Percentiles rank a stretch among this genome's conserved stretches.
Conservation (phyloP, 2,888 invertebrate genomes). For the Orchesellides sinensis region DNA sequence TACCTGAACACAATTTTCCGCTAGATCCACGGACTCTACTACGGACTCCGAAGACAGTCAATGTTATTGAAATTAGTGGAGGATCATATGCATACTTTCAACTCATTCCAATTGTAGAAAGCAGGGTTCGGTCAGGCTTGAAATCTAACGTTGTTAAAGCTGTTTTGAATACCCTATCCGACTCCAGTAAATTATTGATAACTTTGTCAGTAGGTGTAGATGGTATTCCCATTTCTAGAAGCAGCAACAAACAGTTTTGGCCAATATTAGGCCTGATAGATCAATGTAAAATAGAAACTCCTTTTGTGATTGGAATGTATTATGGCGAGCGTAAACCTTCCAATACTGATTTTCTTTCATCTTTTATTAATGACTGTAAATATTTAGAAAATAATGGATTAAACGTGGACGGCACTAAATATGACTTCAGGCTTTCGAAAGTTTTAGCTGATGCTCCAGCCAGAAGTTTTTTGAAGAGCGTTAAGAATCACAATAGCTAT, state of each 20-base stretch:
- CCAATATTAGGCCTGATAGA: slow-evolving; percentile 42
- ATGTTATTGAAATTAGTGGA: neutral
- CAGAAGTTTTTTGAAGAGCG: slow-evolving; percentile 11
- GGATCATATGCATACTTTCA: slow-evolving; percentile 25
- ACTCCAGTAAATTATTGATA: neutral
- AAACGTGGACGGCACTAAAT: neutral
- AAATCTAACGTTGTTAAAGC: too few relatives aligned
- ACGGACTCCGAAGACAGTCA: neutral
- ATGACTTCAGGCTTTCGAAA: slow-evolving; percentile 32
- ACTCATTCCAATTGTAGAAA: neutral
- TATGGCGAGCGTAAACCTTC: slow-evolving; percentile 18
- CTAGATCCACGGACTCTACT: slow-evolving; percentile 24
- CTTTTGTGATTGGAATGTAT: slow-evolving; percentile 38
- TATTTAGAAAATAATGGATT: slow-evolving; percentile 12
- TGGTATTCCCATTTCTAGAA: slow-evolving; percentile 18
- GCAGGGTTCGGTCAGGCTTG: too few relatives aligned
- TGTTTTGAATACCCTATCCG: too few relatives aligned
- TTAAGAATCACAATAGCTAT: slow-evolving; percentile 36
- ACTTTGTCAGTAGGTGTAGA: slow-evolving; percentile 30
- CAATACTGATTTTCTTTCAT: neutral
- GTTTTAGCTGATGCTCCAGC: slow-evolving; percentile 44
- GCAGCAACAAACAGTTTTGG: slow-evolving; percentile 49
- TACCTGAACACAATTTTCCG: neutral
- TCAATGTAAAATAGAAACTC: neutral
- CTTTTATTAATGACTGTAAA: slow-evolving; percentile 1